phyloP scores from a whole-genome alignment of 1,140 invertebrate species.

The Bombus vancouverensis region DNA sequence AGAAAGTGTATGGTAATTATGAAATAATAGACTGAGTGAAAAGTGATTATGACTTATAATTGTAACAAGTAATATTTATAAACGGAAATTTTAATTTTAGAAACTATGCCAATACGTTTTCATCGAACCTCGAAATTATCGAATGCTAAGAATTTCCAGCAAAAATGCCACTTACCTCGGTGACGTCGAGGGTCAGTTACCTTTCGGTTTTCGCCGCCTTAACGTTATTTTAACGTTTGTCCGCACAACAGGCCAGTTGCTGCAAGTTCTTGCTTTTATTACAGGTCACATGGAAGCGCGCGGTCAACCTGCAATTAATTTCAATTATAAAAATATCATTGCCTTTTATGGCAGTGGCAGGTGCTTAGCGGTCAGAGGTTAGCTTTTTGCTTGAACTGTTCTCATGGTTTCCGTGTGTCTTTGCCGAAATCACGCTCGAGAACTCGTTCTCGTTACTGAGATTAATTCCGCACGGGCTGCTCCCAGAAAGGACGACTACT shows the following conservation, averaged over 20 bases:
- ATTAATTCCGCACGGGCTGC: constrained; percentile 17
- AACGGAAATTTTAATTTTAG: no score
- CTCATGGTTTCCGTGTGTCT: constrained; percentile 30
- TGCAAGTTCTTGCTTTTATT: constrained; percentile 51
- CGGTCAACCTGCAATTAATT: constrained; percentile 78
- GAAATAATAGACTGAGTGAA: no score
- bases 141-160: background rate
- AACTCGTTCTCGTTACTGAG: constrained; percentile 9
- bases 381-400: constrained; percentile 66
- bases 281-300: constrained; percentile 39
- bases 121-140: background rate
- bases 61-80: no score
- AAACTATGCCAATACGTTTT: background rate
- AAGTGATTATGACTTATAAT: no score
- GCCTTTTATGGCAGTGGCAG: constrained; percentile 78
- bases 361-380: constrained; percentile 78
- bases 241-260: constrained; percentile 22
- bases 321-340: constrained; percentile 83
- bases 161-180: background rate
- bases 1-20: no score
- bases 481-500: background rate
- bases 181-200: background rate
- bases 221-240: constrained; percentile 20
- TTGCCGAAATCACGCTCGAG: constrained; percentile 23
- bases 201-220: background rate